Evolutionary conservation across 2,113 vertebrate species (phyloP).

Genomic region (Oryzias celebensis): DNA sequence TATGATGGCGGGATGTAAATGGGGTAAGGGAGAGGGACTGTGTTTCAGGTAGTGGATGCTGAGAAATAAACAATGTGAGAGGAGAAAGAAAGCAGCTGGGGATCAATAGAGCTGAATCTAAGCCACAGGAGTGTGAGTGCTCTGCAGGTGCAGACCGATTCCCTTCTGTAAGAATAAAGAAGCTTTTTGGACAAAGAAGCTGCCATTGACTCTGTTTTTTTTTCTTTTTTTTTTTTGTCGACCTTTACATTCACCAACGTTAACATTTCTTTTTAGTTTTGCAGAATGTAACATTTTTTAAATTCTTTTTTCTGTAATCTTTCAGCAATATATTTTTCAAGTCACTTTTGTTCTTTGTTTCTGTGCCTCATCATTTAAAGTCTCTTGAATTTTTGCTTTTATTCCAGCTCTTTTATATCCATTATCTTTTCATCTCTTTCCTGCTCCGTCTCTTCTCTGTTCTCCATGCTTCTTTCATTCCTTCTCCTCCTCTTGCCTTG

Average conservation of each 20-base stretch:
- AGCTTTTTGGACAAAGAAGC: conserved; percentile 20
- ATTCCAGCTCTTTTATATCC: not conserved
- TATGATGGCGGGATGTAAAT: conserved; percentile 1
- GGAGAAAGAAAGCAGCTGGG: conserved; percentile 15
- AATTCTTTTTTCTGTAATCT: no score
- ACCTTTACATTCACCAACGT: conserved; percentile 1
- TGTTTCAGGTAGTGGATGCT: not conserved
- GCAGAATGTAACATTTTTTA: no score
- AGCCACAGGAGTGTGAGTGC: conserved; percentile 24
- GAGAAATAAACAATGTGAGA: conserved; percentile 2
- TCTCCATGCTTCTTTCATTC: not conserved
- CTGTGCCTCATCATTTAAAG: conserved; percentile 16
- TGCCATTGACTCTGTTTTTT: not conserved
- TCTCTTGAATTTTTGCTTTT: not conserved
- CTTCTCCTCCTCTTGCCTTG: conserved; percentile 1
- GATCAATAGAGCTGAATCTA: conserved; percentile 46
- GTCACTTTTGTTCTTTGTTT: not conserved
- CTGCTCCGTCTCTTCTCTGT: not conserved
- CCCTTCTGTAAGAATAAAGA: conserved; percentile 5
- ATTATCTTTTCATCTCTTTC: conserved; percentile 10
- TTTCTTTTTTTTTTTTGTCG: not conserved
- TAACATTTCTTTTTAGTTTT: not conserved
- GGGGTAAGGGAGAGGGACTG: not conserved
- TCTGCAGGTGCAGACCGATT: conserved; percentile 15
- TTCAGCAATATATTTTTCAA: no score